These are phyloP conservation scores for Tetanocera ferruginea DNA, from an alignment of 2,888 invertebrate species.

Conservation along the genomic window DNA sequence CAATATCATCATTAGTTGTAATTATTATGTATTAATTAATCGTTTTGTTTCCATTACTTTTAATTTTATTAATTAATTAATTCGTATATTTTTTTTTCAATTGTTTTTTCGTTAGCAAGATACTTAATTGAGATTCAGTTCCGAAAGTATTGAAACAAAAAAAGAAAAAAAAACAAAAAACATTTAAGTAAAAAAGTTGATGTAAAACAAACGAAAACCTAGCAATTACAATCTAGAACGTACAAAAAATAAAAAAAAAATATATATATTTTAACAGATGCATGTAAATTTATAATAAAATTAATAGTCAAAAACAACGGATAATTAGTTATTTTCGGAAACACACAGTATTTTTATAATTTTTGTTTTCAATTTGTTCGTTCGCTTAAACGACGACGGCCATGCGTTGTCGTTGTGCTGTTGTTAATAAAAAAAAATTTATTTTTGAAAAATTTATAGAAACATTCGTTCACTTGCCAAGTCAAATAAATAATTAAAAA, in stretches of 20 bases:
- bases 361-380: neutral
- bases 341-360: constrained; percentile 13
- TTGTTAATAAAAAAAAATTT: neutral
- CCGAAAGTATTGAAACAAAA: constrained; percentile 4
- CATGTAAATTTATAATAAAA: constrained; percentile 5
- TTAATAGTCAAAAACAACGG: neutral
- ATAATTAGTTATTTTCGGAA: constrained; percentile 7
- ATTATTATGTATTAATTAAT: constrained; percentile 17
- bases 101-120: constrained; percentile 4
- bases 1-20: constrained; percentile 24
- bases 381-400: neutral
- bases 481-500: neutral
- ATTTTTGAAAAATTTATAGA: neutral
- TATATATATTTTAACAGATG: neutral
- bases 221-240: neutral
- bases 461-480: constrained; percentile 14
- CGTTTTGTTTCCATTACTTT: constrained; percentile 6
- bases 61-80: constrained; percentile 26
- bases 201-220: neutral
- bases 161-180: neutral
- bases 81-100: neutral
- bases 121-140: constrained; percentile 27
- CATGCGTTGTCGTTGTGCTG: neutral
- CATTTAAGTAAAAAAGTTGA: neutral
- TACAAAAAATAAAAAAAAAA: neutral